Base-by-base conservation (phyloP, 2,888 invertebrate genomes). In the Tiliacea aurago region DNA sequence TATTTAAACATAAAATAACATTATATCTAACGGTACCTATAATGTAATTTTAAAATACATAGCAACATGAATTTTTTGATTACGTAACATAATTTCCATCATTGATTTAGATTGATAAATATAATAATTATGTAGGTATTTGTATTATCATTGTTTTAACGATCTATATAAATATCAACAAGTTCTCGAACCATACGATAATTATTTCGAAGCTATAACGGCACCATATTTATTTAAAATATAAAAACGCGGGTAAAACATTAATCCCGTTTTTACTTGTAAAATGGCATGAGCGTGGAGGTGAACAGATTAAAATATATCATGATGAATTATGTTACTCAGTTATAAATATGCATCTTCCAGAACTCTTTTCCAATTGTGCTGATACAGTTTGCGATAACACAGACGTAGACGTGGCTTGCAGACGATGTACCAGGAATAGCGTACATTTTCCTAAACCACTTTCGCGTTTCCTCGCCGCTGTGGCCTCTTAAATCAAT, bases 1-100 rank as follows among this genome's bases (percentile, higher is more conserved):
- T 76, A 76, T 76, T 68, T 62, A 72, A 47, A 69, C 59, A 65
- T 62, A 75, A 70, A 74, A 79, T 76, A 76, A 84, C 76, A 72
- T 63, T 73, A 75, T 59, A 73, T 63, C 63, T 80, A 83, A 83
- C 28, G 41, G 65, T 68, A 74, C 47, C 18, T 71, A 75, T 66
- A 73, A 76, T n/a, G 47, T 68, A 69, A 59, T 28, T 66, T 62
- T 37, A 49, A 70, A 68, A 75, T 37, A 70, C 33, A 63, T 63
- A 51, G 10, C 47, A 58, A 66, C 55, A 66, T 18, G 33, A 7
- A 59, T 59, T 53, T 58, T 20, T 20, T 63, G 45, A 28, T 65
- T 55, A n/a, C 41, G n/a, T 49, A 59, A 28, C 5, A 37, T 45
- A 59, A 41, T 9, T 78, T 81, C 45, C n/a, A 64, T 13, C 10